These are phyloP conservation scores for Oreochromis mossambicus DNA, from an alignment of 2,797 vertebrate species.

Conservation along the genomic window DNA sequence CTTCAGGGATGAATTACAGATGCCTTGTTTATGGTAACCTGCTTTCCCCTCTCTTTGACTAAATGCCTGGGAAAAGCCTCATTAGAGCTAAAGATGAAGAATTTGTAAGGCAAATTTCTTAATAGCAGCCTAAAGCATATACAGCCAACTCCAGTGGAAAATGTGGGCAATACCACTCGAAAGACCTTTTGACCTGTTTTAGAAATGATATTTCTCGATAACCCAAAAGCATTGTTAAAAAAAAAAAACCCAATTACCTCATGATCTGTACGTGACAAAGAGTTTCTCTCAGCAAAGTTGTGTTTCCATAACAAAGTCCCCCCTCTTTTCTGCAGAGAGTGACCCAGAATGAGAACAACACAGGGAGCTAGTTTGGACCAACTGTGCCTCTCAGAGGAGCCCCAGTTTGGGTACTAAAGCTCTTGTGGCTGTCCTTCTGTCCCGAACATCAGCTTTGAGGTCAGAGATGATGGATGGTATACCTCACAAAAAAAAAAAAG, in stretches of 20 bases:
- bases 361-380: slow-evolving; percentile 10
- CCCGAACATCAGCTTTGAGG: slow-evolving; percentile 52
- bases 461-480: slow-evolving; percentile 56
- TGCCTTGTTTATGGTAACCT: slow-evolving; percentile 36
- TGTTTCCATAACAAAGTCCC: slow-evolving; percentile 15
- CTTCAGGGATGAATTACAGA: slow-evolving; percentile 58
- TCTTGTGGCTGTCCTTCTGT: slow-evolving; percentile 20
- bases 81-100: background rate
- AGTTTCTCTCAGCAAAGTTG: slow-evolving; percentile 9
- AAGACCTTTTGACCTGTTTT: background rate
- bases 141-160: background rate
- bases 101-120: slow-evolving; percentile 25
- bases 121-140: background rate
- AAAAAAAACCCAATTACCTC: background rate
- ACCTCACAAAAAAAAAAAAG: background rate
- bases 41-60: slow-evolving; percentile 41
- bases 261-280: background rate
- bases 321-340: slow-evolving; percentile 13
- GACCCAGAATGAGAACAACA: slow-evolving; percentile 58
- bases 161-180: background rate
- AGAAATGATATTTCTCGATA: background rate
- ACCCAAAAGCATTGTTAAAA: background rate
- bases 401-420: slow-evolving; percentile 15
- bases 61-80: slow-evolving; percentile 28
- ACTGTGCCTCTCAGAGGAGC: slow-evolving; percentile 26